Percentiles rank a stretch among this genome's conserved stretches.
Conservation (phyloP, 2,888 invertebrate genomes). For the Drosophila mercatorum region DNA sequence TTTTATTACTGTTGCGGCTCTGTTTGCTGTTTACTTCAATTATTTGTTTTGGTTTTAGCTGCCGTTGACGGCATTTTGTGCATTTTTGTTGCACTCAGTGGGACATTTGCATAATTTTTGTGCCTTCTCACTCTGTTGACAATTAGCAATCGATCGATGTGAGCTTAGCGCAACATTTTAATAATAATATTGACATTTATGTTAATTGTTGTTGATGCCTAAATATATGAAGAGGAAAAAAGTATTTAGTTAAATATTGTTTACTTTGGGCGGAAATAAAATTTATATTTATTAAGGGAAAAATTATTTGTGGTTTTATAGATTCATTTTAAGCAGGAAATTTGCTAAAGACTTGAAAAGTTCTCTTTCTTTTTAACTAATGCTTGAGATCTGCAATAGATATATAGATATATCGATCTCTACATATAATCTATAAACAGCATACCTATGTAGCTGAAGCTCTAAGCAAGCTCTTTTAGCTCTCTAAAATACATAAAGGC, state of each 20-base stretch:
- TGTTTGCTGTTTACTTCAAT: conserved; percentile 23
- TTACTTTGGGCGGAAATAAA: background rate
- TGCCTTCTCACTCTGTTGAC: conserved; percentile 18
- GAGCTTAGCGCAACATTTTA: conserved; percentile 12
- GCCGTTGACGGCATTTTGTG: conserved; percentile 51
- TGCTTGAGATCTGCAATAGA: too few relatives aligned
- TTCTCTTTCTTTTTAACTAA: too few relatives aligned
- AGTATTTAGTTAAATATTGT: background rate
- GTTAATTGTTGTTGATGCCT: background rate
- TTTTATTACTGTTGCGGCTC: background rate
- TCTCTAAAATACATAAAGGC: background rate
- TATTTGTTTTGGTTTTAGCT: conserved; percentile 36
- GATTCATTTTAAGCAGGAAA: background rate
- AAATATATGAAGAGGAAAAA: background rate
- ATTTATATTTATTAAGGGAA: background rate
- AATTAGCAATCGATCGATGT: conserved; percentile 28
- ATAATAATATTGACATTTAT: conserved; percentile 35
- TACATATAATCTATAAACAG: background rate
- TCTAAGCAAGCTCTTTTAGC: background rate
- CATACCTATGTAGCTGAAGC: background rate
- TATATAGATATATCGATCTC: background rate
- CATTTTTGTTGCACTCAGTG: conserved; percentile 56
- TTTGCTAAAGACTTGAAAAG: too few relatives aligned
- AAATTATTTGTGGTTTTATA: background rate
- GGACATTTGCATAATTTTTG: conserved; percentile 53